Evolutionary conservation across 2,797 vertebrate genomes (phyloP), one percentile per base, ranked within the genome.

Genomic region (Falco cherrug): DNA sequence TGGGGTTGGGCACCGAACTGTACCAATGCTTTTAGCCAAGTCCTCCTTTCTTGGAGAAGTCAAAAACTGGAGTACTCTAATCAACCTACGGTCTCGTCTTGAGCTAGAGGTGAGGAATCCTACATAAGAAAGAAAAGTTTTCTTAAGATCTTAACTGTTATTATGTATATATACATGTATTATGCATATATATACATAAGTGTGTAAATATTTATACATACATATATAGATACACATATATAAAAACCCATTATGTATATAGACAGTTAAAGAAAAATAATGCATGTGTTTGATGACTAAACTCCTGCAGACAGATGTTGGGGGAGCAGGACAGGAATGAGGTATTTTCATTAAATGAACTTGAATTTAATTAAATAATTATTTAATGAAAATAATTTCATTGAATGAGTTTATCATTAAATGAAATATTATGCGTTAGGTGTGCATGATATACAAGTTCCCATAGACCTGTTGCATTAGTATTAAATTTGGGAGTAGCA

Each of bases 21-120:
- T 99, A 68, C 99, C 99, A 39, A 99, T 99, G 99, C 99, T 99
- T 84, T 98, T 99, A 95, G 99, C 99, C 87, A 99, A 99, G 89
- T 99, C 99, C 19, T 98, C 98, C 39, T 99, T 99, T 97, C 94
- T 98, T 21, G 99, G 99, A 83, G 97, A 99, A 92, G 99, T 99
- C 43, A 98, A 97, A 97, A 99, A 99, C 98, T 99, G 99, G 99
- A 99, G 98, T 93, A 99, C 99, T 5, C 98, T 99, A 59, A 99
- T 99, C 95, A 99, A 99, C 96, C 97, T 99, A 8, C 98, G 98
- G 70, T 99, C 99, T 81, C 97, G 95, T 20, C 97, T 98, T 87
- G 97, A 98, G 53, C 87, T 98, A 68, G 98, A 98, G 97, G 98
- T 98, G 91, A 94, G 96, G 17, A 79, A 51, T 92, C 37, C 19